phyloP scores from a whole-genome alignment of 1,140 invertebrate species.

The Pantala flavescens region DNA sequence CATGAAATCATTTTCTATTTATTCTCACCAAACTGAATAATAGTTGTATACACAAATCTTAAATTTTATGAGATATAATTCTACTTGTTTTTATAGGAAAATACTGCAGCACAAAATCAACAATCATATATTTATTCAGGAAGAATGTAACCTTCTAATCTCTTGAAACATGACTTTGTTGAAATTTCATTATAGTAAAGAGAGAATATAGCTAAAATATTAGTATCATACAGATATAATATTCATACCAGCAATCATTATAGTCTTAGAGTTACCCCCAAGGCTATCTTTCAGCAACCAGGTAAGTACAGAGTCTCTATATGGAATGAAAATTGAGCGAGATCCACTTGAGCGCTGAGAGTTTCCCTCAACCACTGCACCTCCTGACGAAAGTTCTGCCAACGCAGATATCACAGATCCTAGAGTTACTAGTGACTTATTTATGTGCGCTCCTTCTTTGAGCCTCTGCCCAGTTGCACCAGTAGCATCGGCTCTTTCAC shows the following conservation, averaged over 20 bases:
- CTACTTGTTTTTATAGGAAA: no score
- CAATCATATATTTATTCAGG: no score
- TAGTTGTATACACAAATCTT: no score
- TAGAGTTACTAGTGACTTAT: constrained; percentile 81
- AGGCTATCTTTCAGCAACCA: constrained; percentile 85
- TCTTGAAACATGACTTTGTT: no score
- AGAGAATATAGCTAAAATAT: no score
- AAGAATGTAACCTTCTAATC: no score
- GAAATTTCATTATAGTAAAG: no score
- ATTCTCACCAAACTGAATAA: no score
- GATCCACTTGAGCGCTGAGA: neutral
- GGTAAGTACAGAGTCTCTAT: constrained; percentile 80
- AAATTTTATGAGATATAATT: no score
- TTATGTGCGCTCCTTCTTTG: constrained; percentile 85
- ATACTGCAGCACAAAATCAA: no score
- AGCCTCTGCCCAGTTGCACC: constrained; percentile 76
- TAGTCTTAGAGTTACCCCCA: constrained; percentile 88
- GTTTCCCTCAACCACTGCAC: neutral
- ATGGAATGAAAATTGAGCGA: constrained; percentile 60
- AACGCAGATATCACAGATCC: constrained; percentile 91
- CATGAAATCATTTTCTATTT: no score
- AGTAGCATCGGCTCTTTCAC: constrained; percentile 76
- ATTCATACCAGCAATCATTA: constrained; percentile 66
- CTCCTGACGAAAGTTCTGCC: constrained; percentile 51
- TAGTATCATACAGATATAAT: no score